phyloP scores from a whole-genome alignment of 2,113 vertebrate species.

The Burhinus bistriatus region DNA sequence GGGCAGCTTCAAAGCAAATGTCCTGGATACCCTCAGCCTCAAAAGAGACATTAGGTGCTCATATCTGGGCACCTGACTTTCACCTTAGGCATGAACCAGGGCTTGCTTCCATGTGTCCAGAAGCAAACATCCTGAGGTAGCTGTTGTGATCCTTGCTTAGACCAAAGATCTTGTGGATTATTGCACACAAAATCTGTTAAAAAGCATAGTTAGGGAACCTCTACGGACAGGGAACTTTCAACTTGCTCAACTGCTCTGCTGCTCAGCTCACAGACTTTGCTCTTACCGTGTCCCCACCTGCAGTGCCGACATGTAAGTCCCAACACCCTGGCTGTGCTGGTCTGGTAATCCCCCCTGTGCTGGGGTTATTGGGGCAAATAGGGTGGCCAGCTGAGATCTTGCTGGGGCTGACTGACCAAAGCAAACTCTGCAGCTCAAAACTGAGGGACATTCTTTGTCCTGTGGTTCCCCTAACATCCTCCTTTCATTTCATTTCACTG shows the following conservation, averaged over 20 bases:
- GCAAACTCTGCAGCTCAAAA: neutral
- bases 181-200: neutral
- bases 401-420: neutral
- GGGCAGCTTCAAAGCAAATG: neutral
- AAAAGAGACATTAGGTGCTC: neutral
- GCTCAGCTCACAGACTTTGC: neutral
- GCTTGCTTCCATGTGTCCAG: neutral
- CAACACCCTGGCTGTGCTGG: neutral
- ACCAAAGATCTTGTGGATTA: neutral
- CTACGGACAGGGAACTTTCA: neutral
- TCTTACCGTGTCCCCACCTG: neutral
- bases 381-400: neutral
- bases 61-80: neutral
- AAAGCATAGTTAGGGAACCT: neutral
- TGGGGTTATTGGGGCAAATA: neutral
- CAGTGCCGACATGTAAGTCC: neutral
- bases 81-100: neutral
- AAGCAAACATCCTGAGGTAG: neutral
- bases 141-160: neutral
- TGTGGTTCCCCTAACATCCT: neutral
- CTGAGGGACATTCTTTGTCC: neutral
- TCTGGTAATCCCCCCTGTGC: neutral
- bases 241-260: neutral
- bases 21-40: neutral
- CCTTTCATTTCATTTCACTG: neutral